Base-by-base conservation (phyloP, 1,140 invertebrate species). In the Pseudomyrmex gracilis region DNA sequence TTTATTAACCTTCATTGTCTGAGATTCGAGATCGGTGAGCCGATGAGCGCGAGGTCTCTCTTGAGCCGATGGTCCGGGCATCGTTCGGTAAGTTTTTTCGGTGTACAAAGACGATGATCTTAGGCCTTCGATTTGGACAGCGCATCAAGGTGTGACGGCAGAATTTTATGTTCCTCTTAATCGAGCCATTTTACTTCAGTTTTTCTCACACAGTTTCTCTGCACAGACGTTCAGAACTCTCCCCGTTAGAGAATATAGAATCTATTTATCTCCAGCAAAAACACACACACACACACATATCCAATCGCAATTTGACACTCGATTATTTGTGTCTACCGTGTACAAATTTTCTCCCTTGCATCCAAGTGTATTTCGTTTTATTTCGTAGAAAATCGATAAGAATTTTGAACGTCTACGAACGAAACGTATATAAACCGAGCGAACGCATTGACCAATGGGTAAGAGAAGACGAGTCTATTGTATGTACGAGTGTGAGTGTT, bases 11-110 rank as follows among this genome's bases (percentile, higher is more conserved):
- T 94, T 94, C 17, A 90, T 86, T n/a, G 90, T 71, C 51, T 93
- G 93, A 17, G 92, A 91, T 89, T 94, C 94, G 86, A 94, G 93
- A 83, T 94, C 93, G 73, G 89, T 94, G 53, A 94, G 92, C 80
- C 92, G 90, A 82, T 93, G 93, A n/a, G 93, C 93, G 66, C 93
- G 93, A 84, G 93, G 93, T 87, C 93, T 92, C 55, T 94, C 93
- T 74, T 92, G 82, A 61, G 90, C 91, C 80, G 76, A 60, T 7
- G 93, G 91, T 89, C 94, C 94, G 73, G 93, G 93, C 93, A 94
- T 94, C 88, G 90, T 94, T 90, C 92, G 34, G 91, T 60, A 92
- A 92, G 85, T 88, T 90, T 92, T 86, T 93, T 90, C 87, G 92
- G 5, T 89, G 58, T 91, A 92, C 83, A 89, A 91, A 76, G 82